A percentile compares a stretch with the other conserved stretches of the same genome.
phyloP scores from a whole-genome alignment of 2,113 vertebrate genomes.

The Daphoenositta chrysoptera region DNA sequence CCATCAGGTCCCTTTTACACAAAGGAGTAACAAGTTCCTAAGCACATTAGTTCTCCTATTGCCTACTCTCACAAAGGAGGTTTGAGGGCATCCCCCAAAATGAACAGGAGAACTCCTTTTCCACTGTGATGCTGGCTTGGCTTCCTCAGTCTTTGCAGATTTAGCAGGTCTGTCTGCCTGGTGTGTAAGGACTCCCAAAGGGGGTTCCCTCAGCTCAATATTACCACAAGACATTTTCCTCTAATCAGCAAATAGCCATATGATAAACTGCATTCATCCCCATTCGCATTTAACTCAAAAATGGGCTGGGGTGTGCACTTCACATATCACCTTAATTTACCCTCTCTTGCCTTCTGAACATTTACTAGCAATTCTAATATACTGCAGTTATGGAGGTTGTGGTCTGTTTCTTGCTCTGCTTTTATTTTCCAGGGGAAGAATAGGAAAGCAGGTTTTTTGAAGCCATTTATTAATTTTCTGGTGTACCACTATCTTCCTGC shows the following conservation, averaged over 20 bases:
- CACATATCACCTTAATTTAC: not conserved
- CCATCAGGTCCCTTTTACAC: not conserved
- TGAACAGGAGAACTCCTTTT: not conserved
- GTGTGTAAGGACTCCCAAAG: not conserved
- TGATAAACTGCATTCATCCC: not conserved
- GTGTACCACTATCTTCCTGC: not conserved
- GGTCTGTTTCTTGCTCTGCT: not conserved
- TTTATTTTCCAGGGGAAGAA: slow-evolving; percentile 21
- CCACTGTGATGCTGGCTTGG: not conserved
- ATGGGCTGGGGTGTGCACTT: not conserved
- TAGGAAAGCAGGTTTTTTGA: not conserved
- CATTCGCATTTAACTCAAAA: not conserved
- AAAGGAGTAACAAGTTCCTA: not conserved
- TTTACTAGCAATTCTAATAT: not conserved
- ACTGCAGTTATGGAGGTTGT: not conserved
- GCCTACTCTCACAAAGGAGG: accelerated
- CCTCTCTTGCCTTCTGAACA: not conserved
- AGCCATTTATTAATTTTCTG: slow-evolving; percentile 30
- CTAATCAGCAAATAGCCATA: not conserved
- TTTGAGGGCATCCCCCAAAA: not conserved
- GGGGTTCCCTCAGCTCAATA: not conserved
- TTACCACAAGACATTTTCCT: not conserved
- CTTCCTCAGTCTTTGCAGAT: not conserved
- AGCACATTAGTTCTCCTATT: not conserved
- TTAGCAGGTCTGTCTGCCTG: not conserved